phyloP scores from a whole-genome alignment of 2,113 vertebrate genomes.

The Onychostruthus taczanowskii region DNA sequence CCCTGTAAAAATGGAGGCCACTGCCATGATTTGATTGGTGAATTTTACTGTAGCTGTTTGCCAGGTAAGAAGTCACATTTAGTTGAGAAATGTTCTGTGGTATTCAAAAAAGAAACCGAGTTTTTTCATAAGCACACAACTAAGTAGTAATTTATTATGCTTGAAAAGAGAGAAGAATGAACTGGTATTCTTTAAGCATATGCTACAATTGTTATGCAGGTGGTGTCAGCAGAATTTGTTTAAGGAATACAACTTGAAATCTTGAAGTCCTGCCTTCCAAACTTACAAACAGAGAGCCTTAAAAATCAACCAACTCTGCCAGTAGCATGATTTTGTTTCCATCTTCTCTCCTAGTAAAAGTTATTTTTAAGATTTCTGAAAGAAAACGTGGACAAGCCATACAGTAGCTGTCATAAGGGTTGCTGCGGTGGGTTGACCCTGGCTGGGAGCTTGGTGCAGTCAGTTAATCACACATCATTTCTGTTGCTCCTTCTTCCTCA shows the following conservation, averaged over 20 bases:
- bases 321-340: background rate
- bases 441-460: background rate
- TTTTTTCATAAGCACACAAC: background rate
- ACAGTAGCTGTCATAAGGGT: background rate
- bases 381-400: background rate
- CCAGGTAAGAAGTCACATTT: conserved; percentile 66
- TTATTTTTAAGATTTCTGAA: background rate
- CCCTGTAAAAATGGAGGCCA: conserved; percentile 75
- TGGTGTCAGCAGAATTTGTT: background rate
- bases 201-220: background rate
- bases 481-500: background rate
- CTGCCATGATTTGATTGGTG: conserved; percentile 58
- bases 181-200: background rate
- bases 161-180: background rate
- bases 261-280: background rate
- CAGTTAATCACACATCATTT: background rate
- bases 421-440: background rate
- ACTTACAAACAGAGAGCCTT: background rate
- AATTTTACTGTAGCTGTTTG: conserved; percentile 67
- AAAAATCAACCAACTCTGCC: background rate
- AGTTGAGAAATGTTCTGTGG: background rate
- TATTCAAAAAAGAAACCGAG: background rate
- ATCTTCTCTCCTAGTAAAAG: background rate
- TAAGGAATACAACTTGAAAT: background rate
- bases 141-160: background rate